A percentile compares a stretch with the other conserved stretches of the same genome.
Evolutionary conservation across 2,113 vertebrate genomes (phyloP).

Genomic region (Gallinago jamesoni): DNA sequence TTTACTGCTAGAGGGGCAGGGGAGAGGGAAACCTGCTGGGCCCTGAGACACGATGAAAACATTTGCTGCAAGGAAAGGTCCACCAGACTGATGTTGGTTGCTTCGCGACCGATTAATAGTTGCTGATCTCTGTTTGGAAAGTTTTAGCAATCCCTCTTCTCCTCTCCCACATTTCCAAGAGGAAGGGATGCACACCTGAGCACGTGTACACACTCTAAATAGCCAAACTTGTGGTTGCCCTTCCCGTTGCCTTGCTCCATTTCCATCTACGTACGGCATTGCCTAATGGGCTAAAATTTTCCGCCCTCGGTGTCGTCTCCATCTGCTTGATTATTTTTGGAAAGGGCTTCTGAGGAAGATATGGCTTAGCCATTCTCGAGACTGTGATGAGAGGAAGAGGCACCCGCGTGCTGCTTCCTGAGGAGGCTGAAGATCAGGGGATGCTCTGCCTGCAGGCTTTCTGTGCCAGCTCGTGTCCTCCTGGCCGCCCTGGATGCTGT

Average conservation of each 20-base stretch:
- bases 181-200: rapidly evolving
- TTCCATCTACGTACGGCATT: not conserved
- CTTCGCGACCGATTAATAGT: not conserved
- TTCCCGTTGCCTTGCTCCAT: not conserved
- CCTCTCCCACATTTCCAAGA: not conserved
- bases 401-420: not conserved
- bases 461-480: not conserved
- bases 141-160: not conserved
- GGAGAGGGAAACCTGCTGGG: rapidly evolving
- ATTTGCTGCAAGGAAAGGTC: not conserved
- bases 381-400: not conserved
- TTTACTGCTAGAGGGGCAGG: not conserved
- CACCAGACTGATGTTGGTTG: too few species aligned
- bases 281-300: not conserved
- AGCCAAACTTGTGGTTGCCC: not conserved
- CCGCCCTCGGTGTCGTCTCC: not conserved
- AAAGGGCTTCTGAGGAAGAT: not conserved
- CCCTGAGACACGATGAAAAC: not conserved
- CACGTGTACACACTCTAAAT: rapidly evolving
- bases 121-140: not conserved
- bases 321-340: conserved; percentile 20
- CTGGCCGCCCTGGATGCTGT: not conserved
- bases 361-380: not conserved
- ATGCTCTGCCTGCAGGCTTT: not conserved
- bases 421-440: rapidly evolving